These are phyloP conservation scores for Drosophila histrio DNA, from an alignment of 2,888 invertebrate species.

Conservation along the genomic window DNA sequence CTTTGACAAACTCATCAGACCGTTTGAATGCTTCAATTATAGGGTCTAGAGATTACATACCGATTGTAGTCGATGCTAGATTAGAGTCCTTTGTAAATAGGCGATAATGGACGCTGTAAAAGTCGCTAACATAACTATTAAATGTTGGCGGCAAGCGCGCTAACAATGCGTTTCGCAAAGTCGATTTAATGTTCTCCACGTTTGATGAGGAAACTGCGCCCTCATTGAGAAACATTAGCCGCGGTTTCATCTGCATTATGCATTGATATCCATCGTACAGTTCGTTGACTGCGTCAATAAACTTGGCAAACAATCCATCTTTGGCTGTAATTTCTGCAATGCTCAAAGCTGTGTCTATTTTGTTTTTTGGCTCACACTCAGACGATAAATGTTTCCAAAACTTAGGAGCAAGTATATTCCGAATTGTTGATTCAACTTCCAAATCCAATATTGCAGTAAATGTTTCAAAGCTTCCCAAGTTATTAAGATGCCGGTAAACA, in stretches of 20 bases:
- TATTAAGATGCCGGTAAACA: conserved; percentile 39
- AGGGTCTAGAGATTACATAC: conserved; percentile 53
- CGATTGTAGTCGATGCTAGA: conserved; percentile 42
- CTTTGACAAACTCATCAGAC: too few relatives aligned
- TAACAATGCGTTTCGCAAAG: conserved; percentile 84
- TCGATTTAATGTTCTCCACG: conserved; percentile 85
- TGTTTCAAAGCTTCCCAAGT: conserved; percentile 39
- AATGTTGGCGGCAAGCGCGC: conserved; percentile 90
- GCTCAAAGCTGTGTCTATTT: conserved; percentile 26
- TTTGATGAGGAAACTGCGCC: background rate
- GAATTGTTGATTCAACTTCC: conserved; percentile 78
- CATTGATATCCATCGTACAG: conserved; percentile 74
- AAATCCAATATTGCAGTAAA: conserved; percentile 72
- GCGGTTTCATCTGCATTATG: conserved; percentile 61
- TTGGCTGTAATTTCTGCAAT: conserved; percentile 50
- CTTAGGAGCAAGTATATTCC: conserved; percentile 76
- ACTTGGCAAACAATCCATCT: conserved; percentile 72
- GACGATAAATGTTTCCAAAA: conserved; percentile 81
- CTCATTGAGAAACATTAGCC: conserved; percentile 59
- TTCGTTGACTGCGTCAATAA: conserved; percentile 78
- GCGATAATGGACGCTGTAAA: conserved; percentile 91
- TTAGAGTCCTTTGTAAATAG: conserved; percentile 86
- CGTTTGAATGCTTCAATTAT: too few relatives aligned
- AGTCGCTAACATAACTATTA: conserved; percentile 88
- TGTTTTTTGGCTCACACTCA: conserved; percentile 16